Evolutionary conservation across 2,888 invertebrate genomes (phyloP).

Genomic region (Malthinus seriepunctatus): DNA sequence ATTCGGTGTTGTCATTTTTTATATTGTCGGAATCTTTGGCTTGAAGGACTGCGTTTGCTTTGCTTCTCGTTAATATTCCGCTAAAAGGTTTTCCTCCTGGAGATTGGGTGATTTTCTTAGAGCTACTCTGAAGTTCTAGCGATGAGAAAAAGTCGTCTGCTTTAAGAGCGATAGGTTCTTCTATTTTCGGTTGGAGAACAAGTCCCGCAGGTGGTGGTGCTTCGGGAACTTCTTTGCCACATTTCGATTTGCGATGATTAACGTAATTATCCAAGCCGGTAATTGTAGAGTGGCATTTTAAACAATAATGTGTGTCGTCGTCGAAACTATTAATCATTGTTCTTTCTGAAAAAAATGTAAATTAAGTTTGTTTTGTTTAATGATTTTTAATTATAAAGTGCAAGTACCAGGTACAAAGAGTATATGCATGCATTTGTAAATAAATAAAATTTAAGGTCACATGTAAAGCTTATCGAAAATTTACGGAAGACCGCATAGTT

Average conservation of each 20-base stretch:
- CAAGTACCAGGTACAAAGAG: conserved; percentile 18
- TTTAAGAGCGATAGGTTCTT: conserved; percentile 65
- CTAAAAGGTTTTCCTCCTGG: conserved; percentile 54
- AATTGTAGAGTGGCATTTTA: conserved; percentile 83
- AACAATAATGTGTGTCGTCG: conserved; percentile 85
- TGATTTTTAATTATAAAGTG: conserved; percentile 5
- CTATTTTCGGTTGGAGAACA: conserved; percentile 50
- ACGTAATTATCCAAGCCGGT: conserved; percentile 86
- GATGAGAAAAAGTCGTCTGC: conserved; percentile 88
- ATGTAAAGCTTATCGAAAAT: conserved; percentile 19
- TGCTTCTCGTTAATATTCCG: conserved; percentile 55
- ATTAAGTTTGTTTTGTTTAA: neutral
- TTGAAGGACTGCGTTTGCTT: conserved; percentile 51
- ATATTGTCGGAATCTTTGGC: conserved; percentile 41
- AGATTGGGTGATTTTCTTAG: conserved; percentile 52
- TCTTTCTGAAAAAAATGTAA: conserved; percentile 25
- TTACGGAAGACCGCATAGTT: conserved; percentile 27
- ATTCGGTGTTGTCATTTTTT: conserved; percentile 60
- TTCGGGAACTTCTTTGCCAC: conserved; percentile 53
- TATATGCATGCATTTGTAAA: conserved; percentile 10
- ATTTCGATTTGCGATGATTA: conserved; percentile 75
- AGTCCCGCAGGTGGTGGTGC: conserved; percentile 36
- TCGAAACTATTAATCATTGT: conserved; percentile 69
- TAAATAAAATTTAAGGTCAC: conserved; percentile 17
- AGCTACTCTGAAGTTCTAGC: conserved; percentile 75